Conservation (phyloP, 92 coral and sea anemone genomes). For the Heteractis magnifica region DNA sequence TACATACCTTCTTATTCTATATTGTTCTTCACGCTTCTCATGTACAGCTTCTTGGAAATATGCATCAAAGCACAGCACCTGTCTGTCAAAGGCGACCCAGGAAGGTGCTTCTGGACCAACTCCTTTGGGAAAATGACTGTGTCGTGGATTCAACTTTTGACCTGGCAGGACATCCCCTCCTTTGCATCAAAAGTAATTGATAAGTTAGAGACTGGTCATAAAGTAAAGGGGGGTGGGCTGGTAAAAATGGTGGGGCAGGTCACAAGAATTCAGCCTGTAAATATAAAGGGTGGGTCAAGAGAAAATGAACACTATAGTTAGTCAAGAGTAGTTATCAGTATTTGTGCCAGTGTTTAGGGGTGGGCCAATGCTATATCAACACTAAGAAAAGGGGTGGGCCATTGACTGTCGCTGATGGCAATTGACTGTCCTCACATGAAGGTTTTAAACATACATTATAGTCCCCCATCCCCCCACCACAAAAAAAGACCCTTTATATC, state of each 20-base stretch:
- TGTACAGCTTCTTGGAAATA: constrained; percentile 99
- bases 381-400: no score
- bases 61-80: constrained; percentile 97
- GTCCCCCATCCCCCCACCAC: no score
- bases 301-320: no score
- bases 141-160: constrained; percentile 77
- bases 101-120: constrained; percentile 98
- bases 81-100: constrained; percentile 99
- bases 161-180: constrained; percentile 96
- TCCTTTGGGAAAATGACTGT: constrained; percentile 92
- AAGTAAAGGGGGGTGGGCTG: background rate
- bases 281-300: no score
- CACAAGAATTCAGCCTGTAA: no score
- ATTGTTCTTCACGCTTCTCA: constrained; percentile 94
- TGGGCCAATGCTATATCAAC: no score
- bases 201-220: background rate
- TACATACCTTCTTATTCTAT: constrained; percentile 84
- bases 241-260: background rate
- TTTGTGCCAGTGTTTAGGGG: no score
- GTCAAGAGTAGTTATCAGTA: no score
- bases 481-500: no score
- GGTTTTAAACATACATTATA: no score
- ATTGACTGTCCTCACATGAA: no score
- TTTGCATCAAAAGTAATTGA: constrained; percentile 12
- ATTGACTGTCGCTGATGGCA: no score